These are phyloP conservation scores for Eulemur rubriventer DNA, from an alignment of 2,797 vertebrate genomes.

Conservation along the genomic window DNA sequence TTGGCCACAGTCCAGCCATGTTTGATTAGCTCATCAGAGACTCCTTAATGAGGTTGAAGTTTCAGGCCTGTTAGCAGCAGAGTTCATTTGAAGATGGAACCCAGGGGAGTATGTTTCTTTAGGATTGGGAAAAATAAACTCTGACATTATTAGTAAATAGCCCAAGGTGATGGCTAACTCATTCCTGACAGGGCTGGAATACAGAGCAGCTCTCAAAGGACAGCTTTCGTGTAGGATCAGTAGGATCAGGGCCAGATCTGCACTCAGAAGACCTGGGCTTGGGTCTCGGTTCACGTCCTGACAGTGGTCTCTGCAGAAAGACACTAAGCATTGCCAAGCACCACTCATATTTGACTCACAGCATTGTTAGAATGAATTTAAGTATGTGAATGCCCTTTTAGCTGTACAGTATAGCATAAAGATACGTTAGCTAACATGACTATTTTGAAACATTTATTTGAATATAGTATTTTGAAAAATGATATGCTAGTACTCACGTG, in stretches of 20 bases:
- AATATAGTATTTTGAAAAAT: not conserved
- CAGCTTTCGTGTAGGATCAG: accelerated
- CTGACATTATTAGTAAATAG: not conserved
- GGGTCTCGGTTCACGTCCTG: not conserved
- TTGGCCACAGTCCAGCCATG: not conserved
- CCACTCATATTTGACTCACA: not conserved
- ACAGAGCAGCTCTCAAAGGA: not conserved
- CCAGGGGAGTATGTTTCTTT: not conserved
- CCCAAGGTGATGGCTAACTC: not conserved
- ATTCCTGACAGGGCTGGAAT: not conserved
- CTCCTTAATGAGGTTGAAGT: slow-evolving; percentile 12
- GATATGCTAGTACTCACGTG: not conserved
- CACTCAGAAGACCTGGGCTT: too few relatives aligned
- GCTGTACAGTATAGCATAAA: not conserved
- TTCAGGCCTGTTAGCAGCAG: not conserved
- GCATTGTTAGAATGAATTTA: not conserved
- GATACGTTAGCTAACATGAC: not conserved
- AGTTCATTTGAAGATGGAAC: not conserved
- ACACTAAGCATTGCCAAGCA: not conserved
- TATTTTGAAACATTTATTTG: not conserved
- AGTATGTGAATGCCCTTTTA: not conserved
- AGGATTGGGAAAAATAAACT: not conserved
- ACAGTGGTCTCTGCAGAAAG: not conserved
- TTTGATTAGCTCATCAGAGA: slow-evolving; percentile 50
- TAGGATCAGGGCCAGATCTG: accelerated